phyloP scores from a whole-genome alignment of 2,888 invertebrate genomes.

The Sinodicranocentrus sp. region DNA sequence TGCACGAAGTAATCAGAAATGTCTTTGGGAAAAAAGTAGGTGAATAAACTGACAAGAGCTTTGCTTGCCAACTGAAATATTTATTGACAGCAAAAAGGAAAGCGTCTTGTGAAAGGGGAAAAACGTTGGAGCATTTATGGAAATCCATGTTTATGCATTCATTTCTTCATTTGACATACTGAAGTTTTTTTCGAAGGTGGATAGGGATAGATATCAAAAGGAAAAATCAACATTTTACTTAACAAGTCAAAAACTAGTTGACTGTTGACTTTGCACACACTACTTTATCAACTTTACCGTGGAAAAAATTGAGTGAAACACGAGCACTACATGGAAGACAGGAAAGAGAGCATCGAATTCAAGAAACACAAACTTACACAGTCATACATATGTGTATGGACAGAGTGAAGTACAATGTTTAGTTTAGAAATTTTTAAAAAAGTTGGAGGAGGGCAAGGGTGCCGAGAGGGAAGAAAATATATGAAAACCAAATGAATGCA shows the following conservation, averaged over 20 bases:
- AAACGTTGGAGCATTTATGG: background rate
- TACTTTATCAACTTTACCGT: background rate
- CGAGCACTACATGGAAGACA: no score
- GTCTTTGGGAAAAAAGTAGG: conserved; percentile 2
- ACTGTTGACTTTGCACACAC: background rate
- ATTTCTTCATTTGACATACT: no score
- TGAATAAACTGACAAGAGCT: conserved; percentile 10
- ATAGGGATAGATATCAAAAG: background rate
- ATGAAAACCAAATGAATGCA: conserved; percentile 20
- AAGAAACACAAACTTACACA: no score
- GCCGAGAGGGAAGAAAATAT: background rate
- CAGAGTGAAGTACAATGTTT: background rate
- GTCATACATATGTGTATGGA: no score
- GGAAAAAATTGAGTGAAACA: no score
- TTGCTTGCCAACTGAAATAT: conserved; percentile 53
- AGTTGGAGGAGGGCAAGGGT: no score
- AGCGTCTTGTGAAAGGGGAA: no score
- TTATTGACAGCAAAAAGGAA: conserved; percentile 26
- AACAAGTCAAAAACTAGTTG: conserved; percentile 17
- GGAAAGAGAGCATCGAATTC: no score
- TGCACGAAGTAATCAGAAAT: conserved; percentile 12
- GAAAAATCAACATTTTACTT: conserved; percentile 1
- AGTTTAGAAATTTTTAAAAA: no score
- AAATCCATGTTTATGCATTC: background rate
- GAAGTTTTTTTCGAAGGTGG: conserved; percentile 7